Conservation (phyloP, 1,140 invertebrate genomes). For the Amphibalanus amphitrite region DNA sequence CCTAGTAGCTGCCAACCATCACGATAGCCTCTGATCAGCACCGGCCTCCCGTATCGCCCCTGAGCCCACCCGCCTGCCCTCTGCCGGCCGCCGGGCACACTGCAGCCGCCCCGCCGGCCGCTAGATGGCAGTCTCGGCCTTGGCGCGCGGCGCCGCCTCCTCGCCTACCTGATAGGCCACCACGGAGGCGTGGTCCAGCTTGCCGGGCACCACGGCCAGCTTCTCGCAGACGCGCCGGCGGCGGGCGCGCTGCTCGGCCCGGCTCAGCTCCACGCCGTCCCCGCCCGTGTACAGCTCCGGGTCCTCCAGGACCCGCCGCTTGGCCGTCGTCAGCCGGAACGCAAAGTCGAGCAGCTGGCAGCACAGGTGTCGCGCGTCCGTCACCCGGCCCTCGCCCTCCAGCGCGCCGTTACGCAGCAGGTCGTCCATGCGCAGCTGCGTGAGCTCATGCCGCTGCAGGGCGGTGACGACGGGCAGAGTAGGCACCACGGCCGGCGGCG, state of each 20-base stretch:
- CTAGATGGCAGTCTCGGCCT: not conserved
- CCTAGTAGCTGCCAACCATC: no score
- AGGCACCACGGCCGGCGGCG: slow-evolving; percentile 25
- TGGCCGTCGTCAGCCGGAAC: slow-evolving; percentile 51
- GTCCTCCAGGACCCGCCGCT: slow-evolving; percentile 59
- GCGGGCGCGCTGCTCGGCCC: slow-evolving; percentile 61
- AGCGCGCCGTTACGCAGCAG: slow-evolving; percentile 37
- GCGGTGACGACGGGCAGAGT: slow-evolving; percentile 51
- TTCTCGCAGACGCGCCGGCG: slow-evolving; percentile 53
- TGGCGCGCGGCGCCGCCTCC: not conserved
- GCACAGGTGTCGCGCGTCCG: slow-evolving; percentile 36
- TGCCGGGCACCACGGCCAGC: slow-evolving; percentile 63
- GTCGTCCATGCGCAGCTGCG: slow-evolving; percentile 60
- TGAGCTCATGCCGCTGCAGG: slow-evolving; percentile 60
- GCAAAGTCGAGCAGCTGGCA: slow-evolving; percentile 60
- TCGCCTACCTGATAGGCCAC: slow-evolving; percentile 57
- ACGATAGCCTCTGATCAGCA: no score
- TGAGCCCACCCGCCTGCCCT: no score
- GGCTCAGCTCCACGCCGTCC: slow-evolving; percentile 41
- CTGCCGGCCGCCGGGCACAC: not conserved
- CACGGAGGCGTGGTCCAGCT: slow-evolving; percentile 76
- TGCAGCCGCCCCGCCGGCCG: not conserved
- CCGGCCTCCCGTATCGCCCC: no score
- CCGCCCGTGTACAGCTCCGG: slow-evolving; percentile 48
- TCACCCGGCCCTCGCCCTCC: slow-evolving; percentile 14